phyloP scores from a whole-genome alignment of 2,888 invertebrate genomes.

The Mechanitis messenoides region DNA sequence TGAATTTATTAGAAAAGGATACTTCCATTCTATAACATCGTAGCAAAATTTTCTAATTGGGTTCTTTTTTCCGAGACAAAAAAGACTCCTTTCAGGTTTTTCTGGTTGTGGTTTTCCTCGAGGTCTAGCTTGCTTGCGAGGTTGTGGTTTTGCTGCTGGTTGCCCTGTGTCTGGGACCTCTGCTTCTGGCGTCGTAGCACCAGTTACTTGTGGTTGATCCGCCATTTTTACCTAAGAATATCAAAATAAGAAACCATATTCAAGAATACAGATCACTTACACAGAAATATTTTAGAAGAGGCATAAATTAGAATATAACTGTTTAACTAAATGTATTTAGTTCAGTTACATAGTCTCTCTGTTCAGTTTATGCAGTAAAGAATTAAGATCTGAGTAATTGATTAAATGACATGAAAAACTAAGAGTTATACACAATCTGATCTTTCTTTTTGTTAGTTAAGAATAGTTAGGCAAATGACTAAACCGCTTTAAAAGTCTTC shows the following conservation, averaged over 20 bases:
- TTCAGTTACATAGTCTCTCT: no score
- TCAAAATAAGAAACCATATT: background rate
- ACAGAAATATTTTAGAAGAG: no score
- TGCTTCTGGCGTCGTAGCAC: slow-evolving; percentile 53
- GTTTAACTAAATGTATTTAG: no score
- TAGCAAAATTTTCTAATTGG: slow-evolving; percentile 97
- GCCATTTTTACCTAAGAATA: slow-evolving; percentile 58
- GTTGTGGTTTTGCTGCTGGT: slow-evolving; percentile 58
- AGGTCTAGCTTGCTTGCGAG: slow-evolving; percentile 78
- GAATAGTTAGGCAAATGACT: no score
- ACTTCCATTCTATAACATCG: slow-evolving; percentile 99
- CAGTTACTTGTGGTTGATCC: slow-evolving; percentile 52
- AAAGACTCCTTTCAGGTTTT: slow-evolving; percentile 92
- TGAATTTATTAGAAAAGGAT: slow-evolving; percentile 83
- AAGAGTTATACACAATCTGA: no score
- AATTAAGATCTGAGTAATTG: no score
- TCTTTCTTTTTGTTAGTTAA: no score
- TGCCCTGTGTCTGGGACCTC: slow-evolving; percentile 49
- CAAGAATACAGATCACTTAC: no score
- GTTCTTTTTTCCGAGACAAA: slow-evolving; percentile 94
- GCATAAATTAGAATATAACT: no score
- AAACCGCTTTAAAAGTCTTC: no score
- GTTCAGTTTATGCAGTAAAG: no score
- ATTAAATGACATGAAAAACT: no score
- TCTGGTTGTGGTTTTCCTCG: slow-evolving; percentile 91